Percentiles rank a stretch among this genome's conserved stretches.
Conservation (phyloP, 1,140 invertebrate species). For the Scaptomyza graminum region DNA sequence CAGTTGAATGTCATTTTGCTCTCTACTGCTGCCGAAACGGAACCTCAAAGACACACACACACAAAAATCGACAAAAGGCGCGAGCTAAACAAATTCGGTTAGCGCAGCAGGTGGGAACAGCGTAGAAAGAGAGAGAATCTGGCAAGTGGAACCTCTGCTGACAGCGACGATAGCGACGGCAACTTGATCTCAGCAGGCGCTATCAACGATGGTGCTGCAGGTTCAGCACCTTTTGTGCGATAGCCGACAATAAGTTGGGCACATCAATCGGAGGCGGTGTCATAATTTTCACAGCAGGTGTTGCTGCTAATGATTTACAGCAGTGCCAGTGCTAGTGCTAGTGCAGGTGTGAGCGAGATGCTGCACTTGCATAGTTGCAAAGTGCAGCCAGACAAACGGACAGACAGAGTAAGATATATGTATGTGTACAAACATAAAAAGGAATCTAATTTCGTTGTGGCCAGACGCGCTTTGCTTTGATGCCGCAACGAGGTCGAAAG, state of each 20-base stretch:
- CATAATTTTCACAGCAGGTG: conserved; percentile 84
- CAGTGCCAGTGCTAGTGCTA: neutral
- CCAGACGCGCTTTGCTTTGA: conserved; percentile 40
- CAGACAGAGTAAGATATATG: neutral
- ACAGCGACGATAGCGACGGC: neutral
- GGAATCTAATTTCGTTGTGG: conserved; percentile 70
- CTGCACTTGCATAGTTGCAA: conserved; percentile 20
- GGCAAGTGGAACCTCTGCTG: too few relatives aligned
- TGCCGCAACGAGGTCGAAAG: conserved; percentile 14
- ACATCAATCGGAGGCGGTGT: conserved; percentile 81
- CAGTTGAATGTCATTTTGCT: conserved; percentile 50
- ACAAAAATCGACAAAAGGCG: conserved; percentile 44
- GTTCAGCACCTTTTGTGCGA: conserved; percentile 70
- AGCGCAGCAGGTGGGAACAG: conserved; percentile 57
- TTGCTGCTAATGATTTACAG: conserved; percentile 78
- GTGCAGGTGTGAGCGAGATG: conserved; percentile 17
- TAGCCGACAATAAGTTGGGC: conserved; percentile 70
- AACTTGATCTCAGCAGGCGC: conserved; percentile 59
- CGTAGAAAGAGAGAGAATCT: neutral
- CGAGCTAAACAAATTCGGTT: conserved; percentile 73
- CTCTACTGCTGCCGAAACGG: neutral
- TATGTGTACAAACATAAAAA: conserved; percentile 1
- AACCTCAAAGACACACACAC: too few relatives aligned
- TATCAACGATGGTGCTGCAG: conserved; percentile 70
- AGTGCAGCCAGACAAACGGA: conserved; percentile 9